Base-by-base conservation (phyloP, 2,113 vertebrate species). In the Pyxicephalus adspersus region DNA sequence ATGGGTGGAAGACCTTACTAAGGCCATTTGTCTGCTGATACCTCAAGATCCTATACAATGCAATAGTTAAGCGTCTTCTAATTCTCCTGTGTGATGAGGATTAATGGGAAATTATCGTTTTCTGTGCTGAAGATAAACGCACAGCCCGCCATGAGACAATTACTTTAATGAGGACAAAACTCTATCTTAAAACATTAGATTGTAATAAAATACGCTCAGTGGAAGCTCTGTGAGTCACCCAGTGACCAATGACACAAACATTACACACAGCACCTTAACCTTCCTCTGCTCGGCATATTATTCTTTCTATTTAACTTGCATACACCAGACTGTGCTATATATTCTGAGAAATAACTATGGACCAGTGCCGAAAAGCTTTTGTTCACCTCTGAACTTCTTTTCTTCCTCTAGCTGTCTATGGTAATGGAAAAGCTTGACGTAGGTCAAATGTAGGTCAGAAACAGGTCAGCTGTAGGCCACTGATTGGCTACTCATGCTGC, bases 121-220 rank as follows among this genome's bases (percentile, higher is more conserved):
- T 72, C 55, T 28, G 29, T 50, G 57, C 55, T 61, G 66, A 50
- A 72, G 77, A 80, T 80, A 71, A 72, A 80, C 57, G 57, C 55
- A 61, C 77, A 70, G 34, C 64, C 65, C 45, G 77, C 77, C 51
- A 50, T 54, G 8, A 80, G 77, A 80, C 77, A 80, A 80, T 80
- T 80, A 80, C 66, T 80, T 80, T 80, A 80, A 80, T 80, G 77
- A 80, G 66, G 57, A 71, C 54, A 80, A 72, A 80, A 80, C 77
- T 77, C 63, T 22, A 80, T 80, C 66, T 72, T 63, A 63, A 80
- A 80, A 50, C 66, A 7, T 80, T 80, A 64, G 66, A 71, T 68
- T 80, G 77, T 71, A 80, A 80, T 80, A 80, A 71, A 80, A 80
- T 63, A 45, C 19, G 9, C 29, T 70, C 17, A 9, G n/a, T 58